phyloP scores from a whole-genome alignment of 2,113 vertebrate species.

The Leiothrix lutea region DNA sequence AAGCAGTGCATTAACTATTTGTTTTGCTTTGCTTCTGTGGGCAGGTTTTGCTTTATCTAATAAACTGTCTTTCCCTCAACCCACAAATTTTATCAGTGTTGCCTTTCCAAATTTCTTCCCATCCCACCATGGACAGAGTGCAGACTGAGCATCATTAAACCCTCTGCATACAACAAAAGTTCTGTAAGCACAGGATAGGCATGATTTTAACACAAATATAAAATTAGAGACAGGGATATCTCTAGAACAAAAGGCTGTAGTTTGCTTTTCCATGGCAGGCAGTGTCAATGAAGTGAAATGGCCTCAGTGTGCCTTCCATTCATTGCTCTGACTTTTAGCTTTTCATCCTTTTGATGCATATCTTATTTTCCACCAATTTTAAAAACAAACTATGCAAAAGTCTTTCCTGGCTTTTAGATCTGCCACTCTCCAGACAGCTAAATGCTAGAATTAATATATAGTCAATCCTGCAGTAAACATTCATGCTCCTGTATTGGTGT shows the following conservation, averaged over 20 bases:
- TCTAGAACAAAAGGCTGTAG: neutral
- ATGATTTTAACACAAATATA: neutral
- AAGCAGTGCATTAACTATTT: neutral
- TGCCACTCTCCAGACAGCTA: neutral
- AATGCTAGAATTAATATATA: neutral
- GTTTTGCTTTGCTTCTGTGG: rapidly evolving
- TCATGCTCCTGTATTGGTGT: neutral
- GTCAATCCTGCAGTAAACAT: neutral
- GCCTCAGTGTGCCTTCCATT: neutral
- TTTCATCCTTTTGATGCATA: neutral
- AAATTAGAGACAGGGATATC: neutral
- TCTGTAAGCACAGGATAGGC: neutral
- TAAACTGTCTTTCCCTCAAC: neutral
- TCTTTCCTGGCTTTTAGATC: neutral
- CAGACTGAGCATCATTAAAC: neutral
- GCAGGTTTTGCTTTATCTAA: neutral
- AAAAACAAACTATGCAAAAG: neutral
- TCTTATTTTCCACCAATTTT: neutral
- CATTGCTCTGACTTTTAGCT: neutral
- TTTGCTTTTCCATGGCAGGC: neutral
- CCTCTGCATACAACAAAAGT: neutral
- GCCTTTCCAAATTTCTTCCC: neutral
- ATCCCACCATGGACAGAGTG: rapidly evolving
- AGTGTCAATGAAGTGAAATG: neutral
- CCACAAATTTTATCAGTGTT: neutral